Evolutionary conservation across 2,888 invertebrate genomes (phyloP), one percentile per base, ranked within the genome.

Genomic region (Limnephilus auricula): DNA sequence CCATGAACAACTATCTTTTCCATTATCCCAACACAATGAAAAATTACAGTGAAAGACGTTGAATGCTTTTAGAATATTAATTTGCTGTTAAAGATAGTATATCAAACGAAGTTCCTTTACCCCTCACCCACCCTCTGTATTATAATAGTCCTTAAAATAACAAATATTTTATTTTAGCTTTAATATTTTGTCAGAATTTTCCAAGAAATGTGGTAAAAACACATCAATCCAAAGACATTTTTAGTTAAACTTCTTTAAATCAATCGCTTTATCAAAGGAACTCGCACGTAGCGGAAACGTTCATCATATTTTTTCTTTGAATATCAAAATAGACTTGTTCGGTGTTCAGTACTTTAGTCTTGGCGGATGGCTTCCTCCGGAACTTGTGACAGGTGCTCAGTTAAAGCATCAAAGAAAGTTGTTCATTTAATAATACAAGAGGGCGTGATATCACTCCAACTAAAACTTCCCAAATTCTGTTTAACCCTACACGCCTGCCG

Each of bases 361-460:
- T 84, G n/a, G 37, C 37, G 37, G 84, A 37, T n/a, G 84, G 40
- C 84, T 91, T 78, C 88, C 31, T 30, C 50, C 40, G 18, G 32
- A 79, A 84, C 80, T 88, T 34, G 87, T 89, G 90, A 88, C 91
- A 90, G 92, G 89, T 90, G 92, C 90, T 92, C 91, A 91, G 79
- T 92, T 91, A 91, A 91, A 92, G 91, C 91, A 91, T 91, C 90
- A 90, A 92, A 91, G 91, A 92, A 92, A 92, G 88, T 92, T 91
- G 89, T 84, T 91, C 91, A 92, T 92, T 92, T 92, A 90, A 92
- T 91, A 92, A 87, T 88, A 91, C 92, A 91, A 91, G 86, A 40
- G 92, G 91, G 92, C 91, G 91, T 90, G 86, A 91, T 91, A 92
- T 91, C 90, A 87, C 40, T 86, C 90, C 79, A 79, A 37, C 30